Evolutionary conservation across 2,888 invertebrate genomes (phyloP).

Genomic region (Caenorhabditis sulstoni): DNA sequence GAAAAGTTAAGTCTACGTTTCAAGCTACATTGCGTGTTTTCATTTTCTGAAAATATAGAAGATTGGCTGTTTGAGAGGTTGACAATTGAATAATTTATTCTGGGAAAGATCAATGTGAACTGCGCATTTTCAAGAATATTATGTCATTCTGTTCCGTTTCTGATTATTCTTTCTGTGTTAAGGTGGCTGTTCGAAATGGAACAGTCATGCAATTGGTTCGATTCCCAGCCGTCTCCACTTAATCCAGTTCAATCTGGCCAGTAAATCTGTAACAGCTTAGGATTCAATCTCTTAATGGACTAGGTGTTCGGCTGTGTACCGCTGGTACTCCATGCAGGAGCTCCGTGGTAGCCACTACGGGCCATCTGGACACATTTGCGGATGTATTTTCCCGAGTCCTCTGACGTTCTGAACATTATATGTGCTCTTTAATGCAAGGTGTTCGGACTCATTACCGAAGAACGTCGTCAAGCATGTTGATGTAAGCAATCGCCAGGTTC

Average conservation of each 20-base stretch:
- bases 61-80: neutral
- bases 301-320: conserved; percentile 57
- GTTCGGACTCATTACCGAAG: conserved; percentile 55
- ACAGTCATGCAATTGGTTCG: conserved; percentile 64
- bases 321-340: conserved; percentile 79
- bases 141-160: neutral
- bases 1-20: too few species aligned
- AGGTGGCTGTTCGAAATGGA: too few species aligned
- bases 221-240: conserved; percentile 99
- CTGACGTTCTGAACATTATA: conserved; percentile 55
- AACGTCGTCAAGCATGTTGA: conserved; percentile 87
- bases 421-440: neutral
- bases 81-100: neutral
- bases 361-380: conserved; percentile 69
- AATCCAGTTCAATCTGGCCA: conserved; percentile 97
- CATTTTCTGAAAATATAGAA: neutral
- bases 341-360: conserved; percentile 64
- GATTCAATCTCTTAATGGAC: neutral
- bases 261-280: conserved; percentile 87
- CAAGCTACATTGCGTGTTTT: too few species aligned
- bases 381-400: conserved; percentile 72
- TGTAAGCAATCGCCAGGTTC: conserved; percentile 96
- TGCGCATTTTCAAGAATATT: neutral
- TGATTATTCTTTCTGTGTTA: too few species aligned
- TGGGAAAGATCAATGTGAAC: neutral